A percentile compares a stretch with the other conserved stretches of the same genome.
phyloP scores from a whole-genome alignment of 2,797 vertebrate species.

The Neosilurus hyrtlii region DNA sequence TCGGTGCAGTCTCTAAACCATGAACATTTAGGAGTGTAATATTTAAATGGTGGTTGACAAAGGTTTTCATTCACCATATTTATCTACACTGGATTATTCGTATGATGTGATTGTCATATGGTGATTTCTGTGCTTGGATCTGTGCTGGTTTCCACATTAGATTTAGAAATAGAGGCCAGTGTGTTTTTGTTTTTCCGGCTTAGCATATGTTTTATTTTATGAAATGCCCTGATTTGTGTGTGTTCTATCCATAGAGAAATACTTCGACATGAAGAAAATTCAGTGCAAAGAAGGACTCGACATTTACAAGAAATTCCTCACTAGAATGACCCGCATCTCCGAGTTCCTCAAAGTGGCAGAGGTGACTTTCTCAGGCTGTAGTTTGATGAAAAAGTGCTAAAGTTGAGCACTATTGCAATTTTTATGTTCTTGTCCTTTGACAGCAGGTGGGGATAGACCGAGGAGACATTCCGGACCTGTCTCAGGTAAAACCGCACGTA shows the following conservation, averaged over 20 bases:
- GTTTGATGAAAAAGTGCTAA: neutral
- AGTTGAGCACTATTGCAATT: neutral
- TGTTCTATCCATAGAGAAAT: slow-evolving; percentile 82
- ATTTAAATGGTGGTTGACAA: no score
- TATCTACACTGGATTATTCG: no score
- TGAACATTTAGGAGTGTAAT: no score
- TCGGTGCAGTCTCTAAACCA: no score
- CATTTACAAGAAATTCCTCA: slow-evolving; percentile 99
- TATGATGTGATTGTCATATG: no score
- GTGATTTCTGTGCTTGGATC: no score
- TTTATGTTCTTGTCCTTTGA: slow-evolving; percentile 37
- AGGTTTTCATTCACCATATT: no score
- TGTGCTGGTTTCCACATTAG: no score
- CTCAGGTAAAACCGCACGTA: slow-evolving; percentile 80
- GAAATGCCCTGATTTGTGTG: neutral
- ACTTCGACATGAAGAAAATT: slow-evolving; percentile 99
- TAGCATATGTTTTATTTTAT: no score
- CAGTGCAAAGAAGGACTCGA: slow-evolving; percentile 99
- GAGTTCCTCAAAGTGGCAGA: slow-evolving; percentile 99
- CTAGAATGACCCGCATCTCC: slow-evolving; percentile 97
- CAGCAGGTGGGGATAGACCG: slow-evolving; percentile 99
- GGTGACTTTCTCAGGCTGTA: slow-evolving; percentile 70
- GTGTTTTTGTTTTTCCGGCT: no score
- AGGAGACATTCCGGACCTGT: slow-evolving; percentile 98
- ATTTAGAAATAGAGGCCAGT: no score